Evolutionary conservation across 2,797 vertebrate species (phyloP), one percentile per base, ranked within the genome.

Genomic region (Carduelis carduelis): DNA sequence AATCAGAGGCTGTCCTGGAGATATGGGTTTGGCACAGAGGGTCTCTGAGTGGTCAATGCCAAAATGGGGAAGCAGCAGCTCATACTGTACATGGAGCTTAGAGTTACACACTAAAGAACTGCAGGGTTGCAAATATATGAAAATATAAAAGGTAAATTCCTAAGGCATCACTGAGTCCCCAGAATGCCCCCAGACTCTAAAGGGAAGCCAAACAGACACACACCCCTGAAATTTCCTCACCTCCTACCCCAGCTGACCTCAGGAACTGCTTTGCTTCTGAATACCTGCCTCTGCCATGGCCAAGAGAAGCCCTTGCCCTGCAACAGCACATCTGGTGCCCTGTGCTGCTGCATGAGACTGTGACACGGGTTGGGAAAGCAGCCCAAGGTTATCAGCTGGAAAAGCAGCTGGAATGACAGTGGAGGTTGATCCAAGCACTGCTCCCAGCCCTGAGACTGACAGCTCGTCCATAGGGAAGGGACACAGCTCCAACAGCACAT

Each of bases 81-180:
- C 1, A 2, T 24, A 28, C 46, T 34, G 18, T 1, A 1, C 9
- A 2, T 50, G 37, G 37, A 19, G 11, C 22, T 50, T 11, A 4
- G 44, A n/a, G 24, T 28, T 13, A 3, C 0, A 6, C 12, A 30
- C 15, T 30, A 30, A 77, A 77, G 32, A 30, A 30, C 0, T 23
- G 4, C 37, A 63, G 47, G 37, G 0, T 43, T 35, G 34, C 20
- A 52, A 30, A 34, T 12, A 12, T 0, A 30, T 53, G 32, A 24
- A 7, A 44, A 44, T 15, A 19, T 1, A 53, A 30, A 35, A 77
- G 12, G 26, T 24, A 1, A 63, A 77, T 44, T 35, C 59, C 49
- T 9, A 5, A 52, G 59, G 74, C 37, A 43, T 19, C 47, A 30
- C 60, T 9, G 20, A 61, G 6, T 52, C 8, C 47, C 49, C 30